Percentiles rank a stretch among this genome's conserved stretches.
These are phyloP conservation scores for Lamellibrachia columna DNA, from an alignment of 2,888 invertebrate genomes.

Conservation along the genomic window DNA sequence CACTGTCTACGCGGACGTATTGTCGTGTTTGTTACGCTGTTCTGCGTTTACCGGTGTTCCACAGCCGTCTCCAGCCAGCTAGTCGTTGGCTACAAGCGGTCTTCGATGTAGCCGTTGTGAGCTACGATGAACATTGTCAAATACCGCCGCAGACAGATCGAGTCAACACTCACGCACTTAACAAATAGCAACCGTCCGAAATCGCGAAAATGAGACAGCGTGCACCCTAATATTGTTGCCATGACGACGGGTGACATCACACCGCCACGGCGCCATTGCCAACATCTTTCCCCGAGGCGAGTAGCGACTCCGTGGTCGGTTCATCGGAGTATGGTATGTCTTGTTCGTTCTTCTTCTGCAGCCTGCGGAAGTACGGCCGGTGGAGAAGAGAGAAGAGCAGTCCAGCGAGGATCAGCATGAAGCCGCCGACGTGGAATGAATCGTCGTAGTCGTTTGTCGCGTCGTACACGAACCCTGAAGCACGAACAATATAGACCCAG, in stretches of 20 bases:
- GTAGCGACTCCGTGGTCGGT: background rate
- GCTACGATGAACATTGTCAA: background rate
- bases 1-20: background rate
- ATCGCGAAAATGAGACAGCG: background rate
- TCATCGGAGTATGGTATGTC: background rate
- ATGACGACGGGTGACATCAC: constrained; percentile 6
- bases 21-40: background rate
- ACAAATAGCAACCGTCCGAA: background rate
- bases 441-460: constrained; percentile 84
- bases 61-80: no score
- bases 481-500: constrained; percentile 68
- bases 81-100: background rate
- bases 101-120: background rate
- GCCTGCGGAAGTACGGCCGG: constrained; percentile 49
- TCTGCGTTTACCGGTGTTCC: background rate
- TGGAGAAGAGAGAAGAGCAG: constrained; percentile 74
- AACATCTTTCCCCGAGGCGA: background rate
- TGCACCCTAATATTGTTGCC: background rate
- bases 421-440: constrained; percentile 92
- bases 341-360: background rate
- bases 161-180: background rate
- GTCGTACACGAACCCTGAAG: constrained; percentile 88
- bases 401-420: constrained; percentile 85
- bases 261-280: background rate
- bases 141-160: background rate